A percentile compares a stretch with the other conserved stretches of the same genome.
These are phyloP conservation scores for Panopea generosa DNA, from an alignment of 2,888 invertebrate species.

Conservation along the genomic window DNA sequence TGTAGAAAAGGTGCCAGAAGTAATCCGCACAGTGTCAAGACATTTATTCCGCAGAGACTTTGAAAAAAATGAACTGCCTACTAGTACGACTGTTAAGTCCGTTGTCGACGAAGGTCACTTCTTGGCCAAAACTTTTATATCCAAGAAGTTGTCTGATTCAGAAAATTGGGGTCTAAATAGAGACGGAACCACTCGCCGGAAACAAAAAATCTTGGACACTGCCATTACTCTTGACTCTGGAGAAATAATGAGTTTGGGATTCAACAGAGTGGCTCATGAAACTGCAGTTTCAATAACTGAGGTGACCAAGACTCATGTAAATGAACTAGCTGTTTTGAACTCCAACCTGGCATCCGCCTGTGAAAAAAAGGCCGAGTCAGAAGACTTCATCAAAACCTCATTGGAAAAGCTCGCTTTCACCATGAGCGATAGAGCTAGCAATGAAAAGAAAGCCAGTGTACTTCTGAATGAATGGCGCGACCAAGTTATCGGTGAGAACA, in stretches of 20 bases:
- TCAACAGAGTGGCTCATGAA: conserved; percentile 34
- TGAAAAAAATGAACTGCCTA: conserved; percentile 19
- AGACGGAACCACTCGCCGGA: conserved; percentile 44
- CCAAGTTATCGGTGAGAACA: background rate
- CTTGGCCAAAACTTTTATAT: no score
- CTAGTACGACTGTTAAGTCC: no score
- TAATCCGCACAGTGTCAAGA: conserved; percentile 34
- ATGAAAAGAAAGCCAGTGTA: conserved; percentile 3
- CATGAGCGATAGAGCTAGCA: conserved; percentile 28
- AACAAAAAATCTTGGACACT: conserved; percentile 54
- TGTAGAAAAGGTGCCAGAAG: conserved; percentile 19
- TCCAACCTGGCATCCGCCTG: no score
- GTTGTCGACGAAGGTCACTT: no score
- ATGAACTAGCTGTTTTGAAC: conserved; percentile 15
- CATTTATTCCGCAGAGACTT: conserved; percentile 31
- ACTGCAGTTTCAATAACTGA: conserved; percentile 28
- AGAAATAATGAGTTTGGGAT: conserved; percentile 37
- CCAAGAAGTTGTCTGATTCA: no score
- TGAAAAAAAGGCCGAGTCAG: background rate
- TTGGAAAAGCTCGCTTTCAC: conserved; percentile 19
- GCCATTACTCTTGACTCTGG: conserved; percentile 39
- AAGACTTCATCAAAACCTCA: background rate
- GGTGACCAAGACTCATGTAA: conserved; percentile 35
- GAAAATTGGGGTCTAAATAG: conserved; percentile 36
- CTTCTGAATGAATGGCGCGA: conserved; percentile 17